Evolutionary conservation across 1,140 invertebrate species (phyloP), one percentile per base, ranked within the genome.

Genomic region (Hesperophylax magnus): DNA sequence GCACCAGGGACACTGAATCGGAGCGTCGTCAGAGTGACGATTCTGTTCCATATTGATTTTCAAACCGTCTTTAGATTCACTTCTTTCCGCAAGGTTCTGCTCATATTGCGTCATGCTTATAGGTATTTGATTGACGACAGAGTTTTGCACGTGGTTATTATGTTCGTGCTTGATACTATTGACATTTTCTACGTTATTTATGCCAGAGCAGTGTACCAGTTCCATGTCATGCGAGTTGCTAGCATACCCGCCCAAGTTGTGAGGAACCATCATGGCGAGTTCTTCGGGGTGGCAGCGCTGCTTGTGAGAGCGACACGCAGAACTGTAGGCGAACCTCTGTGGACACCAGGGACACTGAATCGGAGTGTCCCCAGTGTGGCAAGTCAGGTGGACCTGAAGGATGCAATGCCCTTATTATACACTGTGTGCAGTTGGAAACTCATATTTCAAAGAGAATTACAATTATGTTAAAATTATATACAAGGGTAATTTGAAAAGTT

Each of bases 281-380:
- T 89, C 88, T 85, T 89, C 88, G 17, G 88, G 87, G 79, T 90
- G 89, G 71, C 87, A 88, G 65, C 88, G 87, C 85, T 89, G 85
- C 27, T 89, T 88, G 85, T 90, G 89, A 82, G 88, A 88, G 82
- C 89, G 88, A 80, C 89, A 86, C 74, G 88, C 89, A 6, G 89
- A 90, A 85, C 88, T 88, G 85, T 90, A 90, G 75, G 88, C 86
- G 84, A 90, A 90, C 69, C 88, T 86, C 84, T 89, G 88, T 78
- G 88, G 87, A 85, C 89, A 90, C 89, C 88, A 90, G 84, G 89
- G 89, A 85, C 89, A 90, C 53, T 87, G 86, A n/a, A 90, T 85
- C 71, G 89, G 89, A 85, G 89, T 90, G 85, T 88, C 88, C 67
- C 89, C 89, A 31, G 89, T 90, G 85, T 90, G 89, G 60, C 86